A percentile compares a stretch with the other conserved stretches of the same genome.
Conservation (phyloP, 2,113 vertebrate genomes). For the Himantopus leucocephalus region DNA sequence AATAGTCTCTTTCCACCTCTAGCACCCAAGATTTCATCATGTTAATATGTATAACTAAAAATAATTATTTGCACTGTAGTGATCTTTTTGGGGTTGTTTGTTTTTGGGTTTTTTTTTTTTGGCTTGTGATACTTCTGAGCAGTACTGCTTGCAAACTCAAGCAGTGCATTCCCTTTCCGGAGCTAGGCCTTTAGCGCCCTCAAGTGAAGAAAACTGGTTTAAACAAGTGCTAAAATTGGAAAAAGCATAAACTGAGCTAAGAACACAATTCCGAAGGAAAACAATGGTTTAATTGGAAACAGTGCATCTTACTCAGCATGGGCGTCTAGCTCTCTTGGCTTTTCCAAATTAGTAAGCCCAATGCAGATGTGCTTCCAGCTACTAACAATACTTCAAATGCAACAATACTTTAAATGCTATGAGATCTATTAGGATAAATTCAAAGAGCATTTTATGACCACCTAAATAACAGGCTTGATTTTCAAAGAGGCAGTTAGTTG, state of each 20-base stretch:
- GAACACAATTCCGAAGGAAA: not conserved
- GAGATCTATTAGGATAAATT: not conserved
- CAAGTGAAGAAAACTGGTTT: not conserved
- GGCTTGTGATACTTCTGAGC: not conserved
- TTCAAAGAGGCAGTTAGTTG: not conserved
- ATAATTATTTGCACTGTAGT: not conserved
- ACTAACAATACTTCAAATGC: not conserved
- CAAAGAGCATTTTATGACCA: not conserved
- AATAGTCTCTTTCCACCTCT: not conserved
- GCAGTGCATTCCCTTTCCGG: not conserved
- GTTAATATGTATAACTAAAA: not conserved
- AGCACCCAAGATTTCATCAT: not conserved
- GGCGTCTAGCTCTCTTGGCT: not conserved
- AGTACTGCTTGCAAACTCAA: rapidly evolving
- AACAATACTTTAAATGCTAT: not conserved
- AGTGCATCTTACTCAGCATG: not conserved
- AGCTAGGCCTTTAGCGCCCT: not conserved
- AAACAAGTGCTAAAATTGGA: not conserved
- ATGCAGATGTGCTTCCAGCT: not conserved
- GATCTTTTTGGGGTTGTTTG: too few relatives aligned
- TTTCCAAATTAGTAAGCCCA: not conserved
- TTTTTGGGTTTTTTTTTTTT: too few relatives aligned
- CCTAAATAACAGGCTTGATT: not conserved
- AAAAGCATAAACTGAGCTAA: not conserved
- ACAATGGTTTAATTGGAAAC: not conserved